Percentiles rank a stretch among this genome's conserved stretches.
Conservation (phyloP, 2,113 vertebrate species). For the Phycodurus eques region DNA sequence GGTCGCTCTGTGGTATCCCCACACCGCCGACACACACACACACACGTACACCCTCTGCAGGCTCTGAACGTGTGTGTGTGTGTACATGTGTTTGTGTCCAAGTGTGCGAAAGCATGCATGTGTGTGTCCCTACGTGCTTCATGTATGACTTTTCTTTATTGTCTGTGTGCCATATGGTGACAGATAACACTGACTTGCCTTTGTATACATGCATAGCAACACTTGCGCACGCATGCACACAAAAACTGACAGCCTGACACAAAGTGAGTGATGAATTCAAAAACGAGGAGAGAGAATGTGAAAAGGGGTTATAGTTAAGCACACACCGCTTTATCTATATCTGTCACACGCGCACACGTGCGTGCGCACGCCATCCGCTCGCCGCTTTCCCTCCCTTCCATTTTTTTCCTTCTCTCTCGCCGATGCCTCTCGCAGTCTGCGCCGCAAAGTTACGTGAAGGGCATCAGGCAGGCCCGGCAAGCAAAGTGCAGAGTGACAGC, state of each 20-base stretch:
- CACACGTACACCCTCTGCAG: constrained; percentile 70
- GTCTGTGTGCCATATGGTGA: constrained; percentile 76
- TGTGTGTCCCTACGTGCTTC: constrained; percentile 1
- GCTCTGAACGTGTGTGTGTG: constrained; percentile 26
- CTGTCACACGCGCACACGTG: constrained; percentile 37
- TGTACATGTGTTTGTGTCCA: constrained; percentile 4
- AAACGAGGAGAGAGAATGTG: constrained; percentile 43
- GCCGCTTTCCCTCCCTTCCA: constrained; percentile 31
- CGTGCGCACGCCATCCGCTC: constrained; percentile 49
- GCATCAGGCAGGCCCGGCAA: constrained; percentile 99
- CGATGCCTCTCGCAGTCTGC: constrained; percentile 70
- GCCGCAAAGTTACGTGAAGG: constrained; percentile 99
- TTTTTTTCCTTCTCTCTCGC: constrained; percentile 32
- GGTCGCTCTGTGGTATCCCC: constrained; percentile 17
- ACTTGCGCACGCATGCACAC: constrained; percentile 25
- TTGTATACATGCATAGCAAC: constrained; percentile 3
- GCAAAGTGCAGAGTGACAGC: constrained; percentile 99
- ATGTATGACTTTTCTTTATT: constrained; percentile 1
- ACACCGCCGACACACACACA: constrained; percentile 36
- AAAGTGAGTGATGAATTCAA: constrained; percentile 50
- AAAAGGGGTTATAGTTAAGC: constrained; percentile 59
- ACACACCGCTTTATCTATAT: constrained; percentile 62
- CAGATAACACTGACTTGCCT: constrained; percentile 81
- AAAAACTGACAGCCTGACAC: constrained; percentile 62
- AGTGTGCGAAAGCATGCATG: not conserved